Conservation (phyloP, 2,888 invertebrate species). For the Idaea biselata region DNA sequence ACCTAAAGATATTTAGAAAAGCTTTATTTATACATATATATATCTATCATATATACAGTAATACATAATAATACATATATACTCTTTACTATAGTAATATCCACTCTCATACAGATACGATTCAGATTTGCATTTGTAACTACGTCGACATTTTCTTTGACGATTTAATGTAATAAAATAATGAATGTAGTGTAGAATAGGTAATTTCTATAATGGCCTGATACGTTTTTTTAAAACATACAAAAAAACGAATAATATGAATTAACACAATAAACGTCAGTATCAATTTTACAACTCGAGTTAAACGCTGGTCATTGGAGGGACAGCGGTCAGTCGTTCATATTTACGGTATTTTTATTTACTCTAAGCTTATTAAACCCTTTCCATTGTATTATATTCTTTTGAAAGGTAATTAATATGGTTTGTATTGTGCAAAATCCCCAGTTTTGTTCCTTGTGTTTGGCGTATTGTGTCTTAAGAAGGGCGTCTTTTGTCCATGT, state of each 20-base stretch:
- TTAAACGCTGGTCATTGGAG: slow-evolving; percentile 35
- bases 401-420: slow-evolving; percentile 76
- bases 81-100: no score
- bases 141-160: neutral
- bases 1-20: no score
- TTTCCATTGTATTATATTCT: slow-evolving; percentile 58
- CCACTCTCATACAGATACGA: no score
- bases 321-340: slow-evolving; percentile 65
- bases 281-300: slow-evolving; percentile 50
- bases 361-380: slow-evolving; percentile 77
- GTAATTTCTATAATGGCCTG: slow-evolving; percentile 11
- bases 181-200: no score
- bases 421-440: slow-evolving; percentile 69
- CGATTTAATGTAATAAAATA: no score
- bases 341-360: slow-evolving; percentile 69
- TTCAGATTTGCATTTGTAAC: no score
- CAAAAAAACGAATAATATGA: neutral
- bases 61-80: no score
- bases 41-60: no score
- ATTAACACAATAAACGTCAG: slow-evolving; percentile 57
- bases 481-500: slow-evolving; percentile 50
- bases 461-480: slow-evolving; percentile 48
- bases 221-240: neutral
- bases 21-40: no score
- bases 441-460: slow-evolving; percentile 64